phyloP scores from a whole-genome alignment of 2,888 invertebrate genomes.

The Tubulanus polymorphus region DNA sequence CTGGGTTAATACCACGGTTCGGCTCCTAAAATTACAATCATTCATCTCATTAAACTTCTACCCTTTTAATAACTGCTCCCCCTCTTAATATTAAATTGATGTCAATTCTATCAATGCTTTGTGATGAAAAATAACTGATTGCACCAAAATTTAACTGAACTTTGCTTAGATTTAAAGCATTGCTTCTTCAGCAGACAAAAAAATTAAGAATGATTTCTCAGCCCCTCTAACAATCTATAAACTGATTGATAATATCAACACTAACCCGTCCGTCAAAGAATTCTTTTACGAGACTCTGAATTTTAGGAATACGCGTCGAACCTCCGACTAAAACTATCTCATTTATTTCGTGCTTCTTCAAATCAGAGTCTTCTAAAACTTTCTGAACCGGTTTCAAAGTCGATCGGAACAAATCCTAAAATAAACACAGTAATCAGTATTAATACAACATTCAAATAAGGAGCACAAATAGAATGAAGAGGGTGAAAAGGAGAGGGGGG shows the following conservation, averaged over 20 bases:
- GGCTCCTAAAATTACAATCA: slow-evolving; percentile 86
- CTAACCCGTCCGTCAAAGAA: slow-evolving; percentile 81
- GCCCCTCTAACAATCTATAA: no score
- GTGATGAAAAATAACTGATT: no score
- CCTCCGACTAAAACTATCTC: slow-evolving; percentile 99
- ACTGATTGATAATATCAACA: not conserved
- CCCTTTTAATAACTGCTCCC: no score
- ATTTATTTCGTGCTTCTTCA: slow-evolving; percentile 96
- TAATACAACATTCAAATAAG: not conserved
- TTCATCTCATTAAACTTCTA: no score
- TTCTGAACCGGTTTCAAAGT: slow-evolving; percentile 94
- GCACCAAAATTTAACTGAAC: no score
- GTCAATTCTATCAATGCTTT: no score
- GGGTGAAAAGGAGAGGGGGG: no score
- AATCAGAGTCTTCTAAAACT: slow-evolving; percentile 96
- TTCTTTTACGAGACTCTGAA: slow-evolving; percentile 63
- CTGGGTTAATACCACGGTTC: slow-evolving; percentile 95
- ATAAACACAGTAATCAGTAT: slow-evolving; percentile 9
- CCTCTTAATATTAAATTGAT: no score
- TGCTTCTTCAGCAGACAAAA: no score
- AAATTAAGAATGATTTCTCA: no score
- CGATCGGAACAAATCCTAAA: slow-evolving; percentile 64
- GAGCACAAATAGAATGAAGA: not conserved
- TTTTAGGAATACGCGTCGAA: slow-evolving; percentile 97
- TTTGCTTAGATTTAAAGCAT: no score